Evolutionary conservation across 2,797 vertebrate genomes (phyloP).

Genomic region (Mycteria americana): DNA sequence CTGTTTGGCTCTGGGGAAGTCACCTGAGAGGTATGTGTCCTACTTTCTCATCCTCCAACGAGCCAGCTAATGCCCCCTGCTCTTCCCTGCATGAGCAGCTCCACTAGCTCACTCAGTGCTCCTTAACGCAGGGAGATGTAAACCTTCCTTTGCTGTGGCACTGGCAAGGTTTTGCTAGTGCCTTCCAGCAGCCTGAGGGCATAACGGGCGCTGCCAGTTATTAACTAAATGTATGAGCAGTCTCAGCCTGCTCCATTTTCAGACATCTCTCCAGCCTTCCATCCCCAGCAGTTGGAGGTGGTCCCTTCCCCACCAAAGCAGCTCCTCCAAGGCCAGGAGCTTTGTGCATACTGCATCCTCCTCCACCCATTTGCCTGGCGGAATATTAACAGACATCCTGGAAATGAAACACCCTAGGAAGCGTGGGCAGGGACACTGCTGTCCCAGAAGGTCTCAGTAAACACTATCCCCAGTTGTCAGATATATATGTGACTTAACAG

Average conservation of each 20-base stretch:
- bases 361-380: background rate
- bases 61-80: background rate
- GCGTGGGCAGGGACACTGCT: background rate
- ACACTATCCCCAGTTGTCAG: background rate
- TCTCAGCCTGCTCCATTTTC: background rate
- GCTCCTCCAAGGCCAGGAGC: background rate
- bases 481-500: background rate
- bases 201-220: background rate
- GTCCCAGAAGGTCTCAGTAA: background rate
- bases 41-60: background rate
- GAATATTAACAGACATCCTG: background rate
- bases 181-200: background rate
- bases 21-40: background rate
- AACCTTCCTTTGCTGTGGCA: background rate
- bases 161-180: background rate
- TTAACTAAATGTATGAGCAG: background rate
- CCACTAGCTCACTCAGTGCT: background rate
- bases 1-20: background rate
- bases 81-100: background rate
- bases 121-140: fast-evolving
- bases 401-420: background rate
- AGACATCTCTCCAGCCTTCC: background rate
- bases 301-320: background rate
- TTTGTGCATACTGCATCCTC: background rate
- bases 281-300: background rate